A percentile compares a stretch with the other conserved stretches of the same genome.
Conservation (phyloP, 2,797 vertebrate species). For the Paramormyrops hopkinsi region DNA sequence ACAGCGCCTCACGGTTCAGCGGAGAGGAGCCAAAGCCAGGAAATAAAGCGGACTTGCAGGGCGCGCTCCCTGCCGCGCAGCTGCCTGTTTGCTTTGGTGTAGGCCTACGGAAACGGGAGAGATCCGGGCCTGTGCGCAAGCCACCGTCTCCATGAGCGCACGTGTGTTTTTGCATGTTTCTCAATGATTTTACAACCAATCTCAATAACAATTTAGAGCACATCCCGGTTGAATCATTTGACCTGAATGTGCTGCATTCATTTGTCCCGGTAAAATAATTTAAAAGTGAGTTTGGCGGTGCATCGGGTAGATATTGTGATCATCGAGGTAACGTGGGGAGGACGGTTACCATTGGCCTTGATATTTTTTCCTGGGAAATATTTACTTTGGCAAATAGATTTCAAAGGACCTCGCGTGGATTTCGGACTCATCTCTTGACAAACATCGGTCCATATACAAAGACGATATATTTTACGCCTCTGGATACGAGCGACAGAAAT, state of each 20-base stretch:
- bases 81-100: neutral
- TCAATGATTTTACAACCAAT: neutral
- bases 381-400: slow-evolving; percentile 25
- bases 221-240: neutral
- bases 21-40: slow-evolving; percentile 34
- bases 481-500: neutral
- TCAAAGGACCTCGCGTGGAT: slow-evolving; percentile 16
- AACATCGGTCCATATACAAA: slow-evolving; percentile 26
- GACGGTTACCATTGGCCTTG: slow-evolving; percentile 8
- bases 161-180: neutral
- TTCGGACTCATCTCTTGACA: slow-evolving; percentile 23
- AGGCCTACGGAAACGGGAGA: neutral
- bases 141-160: neutral
- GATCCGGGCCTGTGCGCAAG: neutral
- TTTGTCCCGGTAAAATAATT: neutral
- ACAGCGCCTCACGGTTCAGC: slow-evolving; percentile 28
- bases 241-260: neutral
- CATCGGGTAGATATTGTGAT: neutral
- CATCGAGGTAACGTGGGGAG: neutral
- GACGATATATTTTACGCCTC: neutral
- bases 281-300: neutral
- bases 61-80: neutral
- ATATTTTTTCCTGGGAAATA: slow-evolving; percentile 23
- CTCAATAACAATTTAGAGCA: neutral
- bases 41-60: neutral